phyloP scores from a whole-genome alignment of 2,797 vertebrate genomes.

The Parauchenoglanis ngamensis region DNA sequence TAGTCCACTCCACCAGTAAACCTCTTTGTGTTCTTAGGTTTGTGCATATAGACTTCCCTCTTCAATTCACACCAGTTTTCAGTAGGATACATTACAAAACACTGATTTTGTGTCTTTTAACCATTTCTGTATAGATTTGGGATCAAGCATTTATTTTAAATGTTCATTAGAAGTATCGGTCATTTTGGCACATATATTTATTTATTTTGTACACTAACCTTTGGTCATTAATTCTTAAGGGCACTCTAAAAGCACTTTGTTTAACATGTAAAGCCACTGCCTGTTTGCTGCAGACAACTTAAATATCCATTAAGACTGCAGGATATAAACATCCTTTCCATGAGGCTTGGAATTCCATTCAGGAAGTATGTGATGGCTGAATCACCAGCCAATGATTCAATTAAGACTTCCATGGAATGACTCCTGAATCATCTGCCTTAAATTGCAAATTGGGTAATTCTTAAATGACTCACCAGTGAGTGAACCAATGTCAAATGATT shows the following conservation, averaged over 20 bases:
- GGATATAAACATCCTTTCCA: slow-evolving; percentile 65
- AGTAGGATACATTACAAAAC: not conserved
- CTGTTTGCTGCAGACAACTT: slow-evolving; percentile 60
- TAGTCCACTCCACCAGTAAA: not conserved
- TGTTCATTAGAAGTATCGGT: not conserved
- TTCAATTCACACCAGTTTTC: not conserved
- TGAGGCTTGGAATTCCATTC: slow-evolving; percentile 39
- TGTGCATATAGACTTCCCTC: not conserved
- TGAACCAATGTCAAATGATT: slow-evolving; percentile 50
- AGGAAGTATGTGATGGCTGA: slow-evolving; percentile 54
- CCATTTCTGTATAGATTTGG: not conserved
- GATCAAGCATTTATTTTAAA: not conserved
- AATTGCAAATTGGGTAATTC: slow-evolving; percentile 65
- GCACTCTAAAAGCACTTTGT: not conserved
- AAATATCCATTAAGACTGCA: slow-evolving; percentile 55
- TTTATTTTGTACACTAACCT: not conserved
- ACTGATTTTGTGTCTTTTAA: not conserved
- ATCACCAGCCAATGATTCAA: slow-evolving; percentile 47
- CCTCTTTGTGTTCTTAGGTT: not conserved
- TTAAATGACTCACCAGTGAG: slow-evolving; percentile 50
- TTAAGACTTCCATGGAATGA: slow-evolving; percentile 44
- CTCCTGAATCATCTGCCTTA: slow-evolving; percentile 53
- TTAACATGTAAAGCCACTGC: slow-evolving; percentile 60
- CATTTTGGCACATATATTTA: not conserved
- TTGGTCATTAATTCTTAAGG: not conserved